Evolutionary conservation across 2,797 vertebrate species (phyloP), one percentile per base, ranked within the genome.

Genomic region (Chelon auratus): DNA sequence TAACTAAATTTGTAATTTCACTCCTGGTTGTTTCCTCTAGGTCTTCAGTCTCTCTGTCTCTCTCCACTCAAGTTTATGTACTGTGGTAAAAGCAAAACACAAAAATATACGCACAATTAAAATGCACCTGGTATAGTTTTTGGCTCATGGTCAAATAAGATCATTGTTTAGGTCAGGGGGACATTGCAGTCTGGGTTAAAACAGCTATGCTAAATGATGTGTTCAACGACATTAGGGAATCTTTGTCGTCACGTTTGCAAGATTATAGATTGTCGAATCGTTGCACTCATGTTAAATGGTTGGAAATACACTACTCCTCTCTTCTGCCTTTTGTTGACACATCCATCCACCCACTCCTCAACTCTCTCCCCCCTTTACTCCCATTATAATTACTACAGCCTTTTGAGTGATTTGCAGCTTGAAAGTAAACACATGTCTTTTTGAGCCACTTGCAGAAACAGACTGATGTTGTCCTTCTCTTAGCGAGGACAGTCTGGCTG

Each of bases 331-430:
- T 66, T 61, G 64, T 57, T 69, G 52, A 69, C 54, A 54, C 30
- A 64, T 62, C 61, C 45, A 61, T 69, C 52, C 56, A 66, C 60
- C 69, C 42, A 70, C 58, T 45, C 42, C 30, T 39, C 57, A 61
- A 43, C 50, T 33, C 43, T 37, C 42, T 39, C 54, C 45, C 48
- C 51, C 64, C 66, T 62, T 59, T 58, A 48, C 51, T 72, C 43
- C 20, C 9, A 36, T 54, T 24, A 72, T 73, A 76, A 79, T 79
- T 73, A 55, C 60, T 43, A 20, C 53, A 62, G 62, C 18, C 56
- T 57, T 69, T 48, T 36, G 77, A 24, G 55, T 20, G 59, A 66
- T 74, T 72, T 68, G 73, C 72, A 67, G 67, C 68, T 59, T 64
- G 17, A 60, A 67, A 1, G 24, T 45, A 59, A 71, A 76, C 65